phyloP scores from a whole-genome alignment of 1,140 invertebrate species.

The Drosophila tsacasi region DNA sequence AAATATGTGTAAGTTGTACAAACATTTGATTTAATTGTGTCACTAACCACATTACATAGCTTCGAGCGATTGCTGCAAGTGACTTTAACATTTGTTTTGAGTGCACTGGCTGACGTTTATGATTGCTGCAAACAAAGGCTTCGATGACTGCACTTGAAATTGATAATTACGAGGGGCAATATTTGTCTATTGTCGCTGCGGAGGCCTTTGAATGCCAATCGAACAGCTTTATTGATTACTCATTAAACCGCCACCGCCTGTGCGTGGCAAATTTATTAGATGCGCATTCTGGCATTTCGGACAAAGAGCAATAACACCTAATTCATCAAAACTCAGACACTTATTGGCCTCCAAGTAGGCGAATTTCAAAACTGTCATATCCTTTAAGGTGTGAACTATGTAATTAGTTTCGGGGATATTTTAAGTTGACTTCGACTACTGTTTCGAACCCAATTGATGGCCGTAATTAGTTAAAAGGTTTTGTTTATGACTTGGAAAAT shows the following conservation, averaged over 20 bases:
- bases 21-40: background rate
- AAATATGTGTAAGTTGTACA: background rate
- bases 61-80: background rate
- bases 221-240: conserved; percentile 22
- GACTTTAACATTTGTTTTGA: background rate
- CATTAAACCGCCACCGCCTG: conserved; percentile 6
- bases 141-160: conserved; percentile 76
- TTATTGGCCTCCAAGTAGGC: background rate
- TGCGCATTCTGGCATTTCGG: conserved; percentile 5
- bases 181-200: conserved; percentile 51
- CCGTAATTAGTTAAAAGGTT: conserved; percentile 10
- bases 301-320: conserved; percentile 16
- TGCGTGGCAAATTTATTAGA: background rate
- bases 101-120: conserved; percentile 60
- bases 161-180: conserved; percentile 72
- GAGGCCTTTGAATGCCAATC: conserved; percentile 4
- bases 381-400: background rate
- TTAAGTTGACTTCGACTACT: background rate
- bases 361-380: background rate
- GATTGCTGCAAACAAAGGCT: conserved; percentile 77
- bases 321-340: conserved; percentile 1
- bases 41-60: background rate
- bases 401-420: background rate
- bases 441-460: conserved; percentile 1
- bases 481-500: conserved; percentile 13